These are phyloP conservation scores for Acronicta psi DNA, from an alignment of 2,888 invertebrate species.

Conservation along the genomic window DNA sequence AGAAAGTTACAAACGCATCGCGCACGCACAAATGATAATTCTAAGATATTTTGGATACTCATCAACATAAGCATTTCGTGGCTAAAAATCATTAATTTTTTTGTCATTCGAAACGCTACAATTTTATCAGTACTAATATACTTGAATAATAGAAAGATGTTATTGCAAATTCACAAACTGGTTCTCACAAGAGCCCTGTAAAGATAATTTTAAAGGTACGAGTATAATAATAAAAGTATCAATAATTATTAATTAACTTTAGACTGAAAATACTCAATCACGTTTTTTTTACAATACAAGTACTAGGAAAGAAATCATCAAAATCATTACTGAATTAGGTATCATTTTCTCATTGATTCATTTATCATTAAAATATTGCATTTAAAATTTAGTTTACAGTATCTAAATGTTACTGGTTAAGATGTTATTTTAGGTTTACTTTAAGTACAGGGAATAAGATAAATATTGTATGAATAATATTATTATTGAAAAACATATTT, in stretches of 20 bases:
- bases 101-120: conserved; percentile 6
- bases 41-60: not conserved
- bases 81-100: conserved; percentile 12
- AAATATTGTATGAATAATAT: conserved; percentile 8
- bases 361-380: conserved; percentile 17
- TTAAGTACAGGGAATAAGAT: conserved; percentile 52
- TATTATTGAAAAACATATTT: conserved; percentile 18
- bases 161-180: not conserved
- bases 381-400: conserved; percentile 24
- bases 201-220: conserved; percentile 7
- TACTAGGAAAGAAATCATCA: not conserved
- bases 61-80: conserved; percentile 10
- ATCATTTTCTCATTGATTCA: conserved; percentile 6
- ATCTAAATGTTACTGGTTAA: conserved; percentile 18
- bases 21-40: conserved; percentile 31
- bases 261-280: conserved; percentile 43
- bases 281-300: not conserved
- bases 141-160: conserved; percentile 17
- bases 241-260: conserved; percentile 5
- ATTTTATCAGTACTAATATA: not conserved
- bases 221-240: no score
- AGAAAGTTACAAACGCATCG: conserved; percentile 73
- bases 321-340: not conserved
- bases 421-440: conserved; percentile 37
- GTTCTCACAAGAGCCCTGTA: not conserved